Evolutionary conservation across 2,797 vertebrate species (phyloP).

Genomic region (Cichlasoma orientale): DNA sequence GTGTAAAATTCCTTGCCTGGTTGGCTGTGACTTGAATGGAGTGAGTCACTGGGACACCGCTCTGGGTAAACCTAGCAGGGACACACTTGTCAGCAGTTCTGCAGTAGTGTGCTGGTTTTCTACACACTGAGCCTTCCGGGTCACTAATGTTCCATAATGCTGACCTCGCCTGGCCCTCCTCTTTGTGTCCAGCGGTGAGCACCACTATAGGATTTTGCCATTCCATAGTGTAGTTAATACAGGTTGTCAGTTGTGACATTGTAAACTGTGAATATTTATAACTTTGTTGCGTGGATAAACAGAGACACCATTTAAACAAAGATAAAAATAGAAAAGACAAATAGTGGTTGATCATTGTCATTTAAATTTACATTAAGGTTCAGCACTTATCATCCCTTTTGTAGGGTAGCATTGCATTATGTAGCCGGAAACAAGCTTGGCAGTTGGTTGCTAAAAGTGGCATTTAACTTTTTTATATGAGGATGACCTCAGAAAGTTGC

Average conservation of each 20-base stretch:
- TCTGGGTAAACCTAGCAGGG: conserved; percentile 65
- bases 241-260: background rate
- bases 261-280: background rate
- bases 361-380: background rate
- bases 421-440: background rate
- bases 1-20: conserved; percentile 7
- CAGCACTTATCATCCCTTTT: background rate
- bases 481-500: background rate
- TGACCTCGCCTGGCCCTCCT: conserved; percentile 64
- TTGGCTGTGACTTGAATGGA: conserved; percentile 38
- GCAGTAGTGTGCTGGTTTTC: conserved; percentile 47
- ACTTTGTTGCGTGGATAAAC: background rate
- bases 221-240: conserved; percentile 15
- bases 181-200: conserved; percentile 61
- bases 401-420: background rate
- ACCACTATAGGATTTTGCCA: conserved; percentile 18
- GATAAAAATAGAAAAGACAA: background rate
- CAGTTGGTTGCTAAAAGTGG: background rate
- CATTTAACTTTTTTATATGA: background rate
- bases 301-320: background rate
- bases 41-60: conserved; percentile 40
- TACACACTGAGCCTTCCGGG: conserved; percentile 51
- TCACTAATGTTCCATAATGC: conserved; percentile 64
- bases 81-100: conserved; percentile 80
- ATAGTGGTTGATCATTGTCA: background rate